Evolutionary conservation across 2,888 invertebrate genomes (phyloP).

Genomic region (Liopterus haemorrhoidalis): DNA sequence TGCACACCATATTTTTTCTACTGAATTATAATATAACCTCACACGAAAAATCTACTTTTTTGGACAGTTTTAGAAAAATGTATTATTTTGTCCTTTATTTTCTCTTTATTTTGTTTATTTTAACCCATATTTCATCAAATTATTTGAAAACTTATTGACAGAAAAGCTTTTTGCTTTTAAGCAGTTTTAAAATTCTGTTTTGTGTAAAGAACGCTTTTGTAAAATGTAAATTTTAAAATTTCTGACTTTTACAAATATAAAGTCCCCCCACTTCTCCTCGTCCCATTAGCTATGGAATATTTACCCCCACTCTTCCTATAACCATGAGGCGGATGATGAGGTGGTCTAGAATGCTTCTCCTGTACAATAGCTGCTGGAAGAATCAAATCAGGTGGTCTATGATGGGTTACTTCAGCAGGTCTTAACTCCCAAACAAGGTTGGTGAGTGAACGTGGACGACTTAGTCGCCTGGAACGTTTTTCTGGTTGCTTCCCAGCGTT

Average conservation of each 20-base stretch:
- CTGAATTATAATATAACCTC: no score
- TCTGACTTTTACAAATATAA: conserved; percentile 47
- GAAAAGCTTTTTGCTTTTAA: no score
- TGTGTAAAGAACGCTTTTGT: no score
- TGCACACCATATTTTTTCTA: no score
- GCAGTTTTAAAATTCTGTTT: no score
- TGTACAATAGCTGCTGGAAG: conserved; percentile 42
- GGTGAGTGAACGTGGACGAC: conserved; percentile 77
- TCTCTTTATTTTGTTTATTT: no score
- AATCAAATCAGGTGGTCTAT: conserved; percentile 40
- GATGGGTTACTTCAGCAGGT: conserved; percentile 40
- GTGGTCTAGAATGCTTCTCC: conserved; percentile 40
- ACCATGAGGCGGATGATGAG: conserved; percentile 43
- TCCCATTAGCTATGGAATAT: conserved; percentile 47
- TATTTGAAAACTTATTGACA: no score
- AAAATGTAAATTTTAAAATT: no score
- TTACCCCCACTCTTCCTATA: conserved; percentile 48
- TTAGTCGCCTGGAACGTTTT: conserved; percentile 72
- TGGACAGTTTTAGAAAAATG: no score
- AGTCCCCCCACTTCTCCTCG: conserved; percentile 45
- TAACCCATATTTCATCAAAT: no score
- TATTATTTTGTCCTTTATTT: no score
- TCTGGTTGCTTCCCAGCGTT: conserved; percentile 74
- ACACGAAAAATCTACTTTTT: no score
- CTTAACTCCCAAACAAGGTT: conserved; percentile 76